Conservation (phyloP, 2,797 vertebrate species). For the Lepilemur septentrionalis region DNA sequence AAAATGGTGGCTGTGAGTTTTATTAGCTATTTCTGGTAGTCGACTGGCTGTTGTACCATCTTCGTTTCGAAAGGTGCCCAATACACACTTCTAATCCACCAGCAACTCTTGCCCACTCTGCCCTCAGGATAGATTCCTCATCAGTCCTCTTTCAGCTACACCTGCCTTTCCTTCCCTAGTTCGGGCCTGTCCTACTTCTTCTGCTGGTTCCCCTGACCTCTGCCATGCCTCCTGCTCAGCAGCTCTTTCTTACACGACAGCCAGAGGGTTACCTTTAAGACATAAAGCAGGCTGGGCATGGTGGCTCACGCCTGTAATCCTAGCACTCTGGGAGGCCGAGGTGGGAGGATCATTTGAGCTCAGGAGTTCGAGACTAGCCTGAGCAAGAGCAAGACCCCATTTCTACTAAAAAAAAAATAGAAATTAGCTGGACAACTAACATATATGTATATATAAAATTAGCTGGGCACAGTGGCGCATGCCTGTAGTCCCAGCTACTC, state of each 20-base stretch:
- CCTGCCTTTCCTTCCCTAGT: background rate
- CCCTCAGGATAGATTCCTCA: background rate
- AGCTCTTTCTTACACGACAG: background rate
- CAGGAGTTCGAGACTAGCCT: no score
- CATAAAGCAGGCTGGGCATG: background rate
- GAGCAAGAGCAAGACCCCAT: no score
- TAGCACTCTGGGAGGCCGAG: no score
- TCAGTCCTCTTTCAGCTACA: background rate
- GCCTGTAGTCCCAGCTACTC: no score
- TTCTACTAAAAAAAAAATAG: no score
- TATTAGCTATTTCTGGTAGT: background rate
- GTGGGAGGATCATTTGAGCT: no score
- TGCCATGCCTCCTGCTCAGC: background rate
- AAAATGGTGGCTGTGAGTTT: background rate
- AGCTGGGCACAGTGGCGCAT: no score
- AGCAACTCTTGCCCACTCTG: background rate
- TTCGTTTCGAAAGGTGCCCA: background rate
- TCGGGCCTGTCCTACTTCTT: background rate
- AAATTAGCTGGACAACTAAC: no score
- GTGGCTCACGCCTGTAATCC: no score
- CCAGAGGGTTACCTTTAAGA: background rate
- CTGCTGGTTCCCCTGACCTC: no score
- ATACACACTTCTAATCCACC: no score
- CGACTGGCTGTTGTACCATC: background rate
- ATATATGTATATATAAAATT: no score